These are phyloP conservation scores for Drosophila insularis DNA, from an alignment of 1,140 invertebrate genomes.

Conservation along the genomic window DNA sequence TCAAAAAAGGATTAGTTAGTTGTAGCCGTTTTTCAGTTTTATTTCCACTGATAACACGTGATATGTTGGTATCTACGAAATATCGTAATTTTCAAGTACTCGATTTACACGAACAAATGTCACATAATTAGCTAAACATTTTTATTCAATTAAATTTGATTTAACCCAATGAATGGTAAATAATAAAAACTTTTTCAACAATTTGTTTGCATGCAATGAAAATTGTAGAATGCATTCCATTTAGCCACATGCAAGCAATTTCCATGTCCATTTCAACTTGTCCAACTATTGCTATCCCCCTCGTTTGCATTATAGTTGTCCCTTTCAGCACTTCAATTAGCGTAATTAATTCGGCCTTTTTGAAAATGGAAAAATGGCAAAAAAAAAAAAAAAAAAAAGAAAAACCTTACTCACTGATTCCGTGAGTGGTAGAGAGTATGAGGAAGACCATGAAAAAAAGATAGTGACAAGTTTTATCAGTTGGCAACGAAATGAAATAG, in stretches of 20 bases:
- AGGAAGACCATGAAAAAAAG: neutral
- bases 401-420: too few relatives aligned
- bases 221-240: slow-evolving; percentile 4
- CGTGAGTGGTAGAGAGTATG: neutral
- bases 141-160: slow-evolving; percentile 9
- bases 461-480: neutral
- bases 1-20: too few relatives aligned
- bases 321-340: slow-evolving; percentile 38
- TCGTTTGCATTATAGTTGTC: neutral
- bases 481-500: slow-evolving; percentile 4
- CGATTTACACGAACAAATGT: neutral
- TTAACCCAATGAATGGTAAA: slow-evolving; percentile 5
- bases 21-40: neutral
- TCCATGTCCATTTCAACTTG: slow-evolving; percentile 11
- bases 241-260: slow-evolving; percentile 17
- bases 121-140: slow-evolving; percentile 6
- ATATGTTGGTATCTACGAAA: too few relatives aligned
- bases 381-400: too few relatives aligned
- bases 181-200: neutral
- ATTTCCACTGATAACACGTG: neutral
- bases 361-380: slow-evolving; percentile 23
- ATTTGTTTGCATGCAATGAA: slow-evolving; percentile 7
- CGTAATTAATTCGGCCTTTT: slow-evolving; percentile 46
- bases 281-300: neutral
- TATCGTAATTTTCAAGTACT: neutral